phyloP scores from a whole-genome alignment of 2,797 vertebrate species.

The Rousettus madagascariensis region DNA sequence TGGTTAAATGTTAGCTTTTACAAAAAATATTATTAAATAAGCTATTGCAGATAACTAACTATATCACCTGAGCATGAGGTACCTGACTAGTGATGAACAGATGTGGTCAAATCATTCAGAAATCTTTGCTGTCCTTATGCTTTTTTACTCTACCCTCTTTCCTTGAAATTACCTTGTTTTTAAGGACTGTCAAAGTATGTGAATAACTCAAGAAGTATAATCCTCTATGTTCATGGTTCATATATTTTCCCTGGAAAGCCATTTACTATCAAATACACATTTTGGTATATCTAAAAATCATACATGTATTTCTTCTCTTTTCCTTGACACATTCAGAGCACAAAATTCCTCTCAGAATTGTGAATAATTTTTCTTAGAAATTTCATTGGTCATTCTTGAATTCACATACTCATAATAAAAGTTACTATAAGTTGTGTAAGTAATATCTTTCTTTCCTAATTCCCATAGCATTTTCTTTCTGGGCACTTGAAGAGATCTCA shows the following conservation, averaged over 20 bases:
- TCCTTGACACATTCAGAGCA: background rate
- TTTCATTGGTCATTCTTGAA: background rate
- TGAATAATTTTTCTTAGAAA: background rate
- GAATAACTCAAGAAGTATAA: background rate
- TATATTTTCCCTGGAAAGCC: background rate
- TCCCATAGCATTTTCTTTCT: background rate
- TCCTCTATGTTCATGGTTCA: background rate
- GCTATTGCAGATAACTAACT: background rate
- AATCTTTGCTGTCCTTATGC: background rate
- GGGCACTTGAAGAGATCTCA: background rate
- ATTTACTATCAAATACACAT: background rate
- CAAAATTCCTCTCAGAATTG: background rate
- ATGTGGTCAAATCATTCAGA: background rate
- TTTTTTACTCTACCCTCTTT: background rate
- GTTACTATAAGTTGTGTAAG: background rate
- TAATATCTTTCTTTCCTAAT: background rate
- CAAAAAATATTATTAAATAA: background rate
- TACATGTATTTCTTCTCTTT: background rate
- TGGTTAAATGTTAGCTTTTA: background rate
- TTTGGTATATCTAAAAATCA: background rate
- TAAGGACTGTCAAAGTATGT: background rate
- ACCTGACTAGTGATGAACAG: background rate
- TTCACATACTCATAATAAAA: background rate
- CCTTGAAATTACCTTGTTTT: background rate
- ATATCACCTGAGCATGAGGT: background rate